Conservation (phyloP, 2,113 vertebrate genomes). For the Oreochromis niloticus region DNA sequence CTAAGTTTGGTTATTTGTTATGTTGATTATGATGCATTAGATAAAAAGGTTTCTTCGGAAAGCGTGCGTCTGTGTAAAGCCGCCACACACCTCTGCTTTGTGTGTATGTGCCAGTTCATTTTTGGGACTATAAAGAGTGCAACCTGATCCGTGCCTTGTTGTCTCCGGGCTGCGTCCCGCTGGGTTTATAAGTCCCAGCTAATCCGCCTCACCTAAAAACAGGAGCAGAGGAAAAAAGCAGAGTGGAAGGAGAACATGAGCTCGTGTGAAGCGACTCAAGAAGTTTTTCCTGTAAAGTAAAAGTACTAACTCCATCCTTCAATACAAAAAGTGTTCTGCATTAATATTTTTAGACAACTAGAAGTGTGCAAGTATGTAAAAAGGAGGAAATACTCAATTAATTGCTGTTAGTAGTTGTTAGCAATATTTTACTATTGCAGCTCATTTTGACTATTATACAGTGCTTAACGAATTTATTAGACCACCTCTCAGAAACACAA, state of each 20-base stretch:
- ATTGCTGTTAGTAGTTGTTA: neutral
- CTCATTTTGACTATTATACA: neutral
- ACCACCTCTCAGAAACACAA: neutral
- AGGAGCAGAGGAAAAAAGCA: neutral
- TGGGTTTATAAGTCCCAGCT: neutral
- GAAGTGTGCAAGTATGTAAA: neutral
- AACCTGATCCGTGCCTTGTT: constrained; percentile 16
- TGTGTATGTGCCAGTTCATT: neutral
- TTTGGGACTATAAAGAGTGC: neutral
- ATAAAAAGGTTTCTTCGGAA: neutral
- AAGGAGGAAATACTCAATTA: neutral
- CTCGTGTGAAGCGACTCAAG: neutral
- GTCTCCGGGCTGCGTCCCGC: neutral
- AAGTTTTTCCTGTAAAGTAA: neutral
- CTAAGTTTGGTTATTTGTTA: neutral
- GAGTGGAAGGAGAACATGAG: neutral
- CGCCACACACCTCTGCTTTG: neutral
- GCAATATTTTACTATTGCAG: neutral
- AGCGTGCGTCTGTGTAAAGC: neutral
- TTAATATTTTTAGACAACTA: neutral
- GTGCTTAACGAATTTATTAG: neutral
- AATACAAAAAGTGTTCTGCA: neutral
- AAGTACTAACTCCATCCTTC: neutral
- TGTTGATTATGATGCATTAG: neutral
- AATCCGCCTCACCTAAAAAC: constrained; percentile 43